phyloP scores from a whole-genome alignment of 1,140 invertebrate genomes.

The Stegodyphus mimosarum region DNA sequence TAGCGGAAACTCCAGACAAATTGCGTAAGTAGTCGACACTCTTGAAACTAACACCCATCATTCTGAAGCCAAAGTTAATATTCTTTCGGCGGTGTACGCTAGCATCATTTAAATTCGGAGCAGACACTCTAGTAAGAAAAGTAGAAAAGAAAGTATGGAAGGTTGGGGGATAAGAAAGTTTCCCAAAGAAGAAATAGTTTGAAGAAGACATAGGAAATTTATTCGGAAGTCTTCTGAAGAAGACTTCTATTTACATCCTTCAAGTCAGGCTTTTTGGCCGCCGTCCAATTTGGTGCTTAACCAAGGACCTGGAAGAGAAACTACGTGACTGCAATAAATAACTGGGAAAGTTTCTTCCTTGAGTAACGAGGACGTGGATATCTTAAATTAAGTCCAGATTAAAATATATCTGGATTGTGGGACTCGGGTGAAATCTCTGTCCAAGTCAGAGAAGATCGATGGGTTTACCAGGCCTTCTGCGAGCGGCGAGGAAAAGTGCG shows the following conservation, averaged over 20 bases:
- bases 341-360: slow-evolving; percentile 35
- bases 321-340: slow-evolving; percentile 58
- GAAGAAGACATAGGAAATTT: slow-evolving; percentile 59
- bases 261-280: slow-evolving; percentile 39
- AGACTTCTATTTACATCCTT: slow-evolving; percentile 56
- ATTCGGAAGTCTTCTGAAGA: slow-evolving; percentile 51
- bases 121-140: neutral
- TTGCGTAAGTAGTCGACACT: too few relatives aligned
- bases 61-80: slow-evolving; percentile 39
- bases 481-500: neutral
- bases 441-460: slow-evolving; percentile 7
- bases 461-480: neutral
- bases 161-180: slow-evolving; percentile 12
- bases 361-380: slow-evolving; percentile 49
- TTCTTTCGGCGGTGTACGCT: neutral
- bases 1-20: too few relatives aligned
- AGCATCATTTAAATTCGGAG: slow-evolving; percentile 55
- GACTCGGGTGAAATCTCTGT: slow-evolving; percentile 36
- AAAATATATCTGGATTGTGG: slow-evolving; percentile 51
- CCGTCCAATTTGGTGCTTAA: slow-evolving; percentile 49
- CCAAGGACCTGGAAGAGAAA: slow-evolving; percentile 47
- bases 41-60: slow-evolving; percentile 11
- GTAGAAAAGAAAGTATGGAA: neutral
- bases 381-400: slow-evolving; percentile 61
- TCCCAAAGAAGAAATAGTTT: slow-evolving; percentile 37